Conservation (phyloP, 2,888 invertebrate species). For the Cosmia trapezina region DNA sequence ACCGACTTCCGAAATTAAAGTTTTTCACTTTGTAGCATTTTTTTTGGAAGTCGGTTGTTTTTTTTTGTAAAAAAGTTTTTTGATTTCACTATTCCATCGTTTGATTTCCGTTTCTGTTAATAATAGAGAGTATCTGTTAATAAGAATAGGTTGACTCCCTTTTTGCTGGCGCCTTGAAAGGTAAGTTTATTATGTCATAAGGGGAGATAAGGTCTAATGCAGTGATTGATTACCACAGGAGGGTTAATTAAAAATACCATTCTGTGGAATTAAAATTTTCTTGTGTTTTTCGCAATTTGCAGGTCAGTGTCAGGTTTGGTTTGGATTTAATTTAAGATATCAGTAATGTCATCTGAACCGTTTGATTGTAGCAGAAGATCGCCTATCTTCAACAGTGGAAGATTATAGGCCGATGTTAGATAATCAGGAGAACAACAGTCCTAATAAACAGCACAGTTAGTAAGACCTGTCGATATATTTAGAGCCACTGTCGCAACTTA, state of each 20-base stretch:
- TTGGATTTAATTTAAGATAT: too few relatives aligned
- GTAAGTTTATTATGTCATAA: not conserved
- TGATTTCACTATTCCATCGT: not conserved
- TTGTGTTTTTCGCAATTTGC: too few relatives aligned
- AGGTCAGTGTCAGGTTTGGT: too few relatives aligned
- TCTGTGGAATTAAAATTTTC: too few relatives aligned
- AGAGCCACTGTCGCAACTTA: conserved; percentile 16
- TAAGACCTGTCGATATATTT: not conserved
- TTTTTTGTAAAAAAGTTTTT: too few relatives aligned
- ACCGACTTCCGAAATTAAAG: too few relatives aligned
- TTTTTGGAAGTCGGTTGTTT: too few relatives aligned
- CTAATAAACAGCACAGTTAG: not conserved
- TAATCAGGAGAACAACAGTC: not conserved
- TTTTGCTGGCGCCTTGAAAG: not conserved
- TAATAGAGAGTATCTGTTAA: not conserved
- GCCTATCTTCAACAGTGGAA: not conserved
- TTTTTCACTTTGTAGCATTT: too few relatives aligned
- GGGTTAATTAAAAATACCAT: not conserved
- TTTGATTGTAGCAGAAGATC: not conserved
- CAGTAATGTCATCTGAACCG: too few relatives aligned
- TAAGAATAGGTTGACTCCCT: not conserved
- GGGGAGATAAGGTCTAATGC: too few relatives aligned
- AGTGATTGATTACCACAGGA: not conserved
- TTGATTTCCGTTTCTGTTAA: conserved; percentile 1
- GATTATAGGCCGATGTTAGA: not conserved